Evolutionary conservation across 2,797 vertebrate genomes (phyloP).

Genomic region (Tolypeutes matacus): DNA sequence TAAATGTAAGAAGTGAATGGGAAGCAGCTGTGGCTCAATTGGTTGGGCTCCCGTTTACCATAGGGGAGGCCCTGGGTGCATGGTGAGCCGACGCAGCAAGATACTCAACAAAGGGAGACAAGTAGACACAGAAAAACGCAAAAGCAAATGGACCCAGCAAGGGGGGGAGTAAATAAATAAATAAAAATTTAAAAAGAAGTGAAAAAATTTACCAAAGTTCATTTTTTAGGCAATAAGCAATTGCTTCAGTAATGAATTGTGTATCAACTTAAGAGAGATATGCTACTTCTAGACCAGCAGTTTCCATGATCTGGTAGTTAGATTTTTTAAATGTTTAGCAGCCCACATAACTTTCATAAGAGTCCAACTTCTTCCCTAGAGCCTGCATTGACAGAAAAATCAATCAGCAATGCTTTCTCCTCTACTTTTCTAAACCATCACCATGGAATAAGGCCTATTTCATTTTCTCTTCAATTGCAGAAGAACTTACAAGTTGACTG

Average conservation of each 20-base stretch:
- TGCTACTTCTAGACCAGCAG: conserved; percentile 42
- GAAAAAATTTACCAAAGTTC: conserved; percentile 36
- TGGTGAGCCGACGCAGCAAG: no score
- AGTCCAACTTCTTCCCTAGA: conserved; percentile 4
- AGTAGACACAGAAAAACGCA: no score
- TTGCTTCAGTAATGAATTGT: conserved; percentile 61
- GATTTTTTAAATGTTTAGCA: not conserved
- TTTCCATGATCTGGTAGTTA: not conserved
- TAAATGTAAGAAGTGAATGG: conserved; percentile 16
- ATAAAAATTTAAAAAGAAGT: no score
- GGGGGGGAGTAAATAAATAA: no score
- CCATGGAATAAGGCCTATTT: conserved; percentile 28
- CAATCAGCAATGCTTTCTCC: conserved; percentile 55
- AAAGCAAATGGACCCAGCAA: no score
- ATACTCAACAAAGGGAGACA: no score
- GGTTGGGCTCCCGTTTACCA: no score
- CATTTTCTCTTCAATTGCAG: conserved; percentile 51
- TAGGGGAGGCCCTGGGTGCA: no score
- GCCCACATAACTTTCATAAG: not conserved
- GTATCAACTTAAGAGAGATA: conserved; percentile 31
- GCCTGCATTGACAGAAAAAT: conserved; percentile 53
- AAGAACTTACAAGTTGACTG: conserved; percentile 3
- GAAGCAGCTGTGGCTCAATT: no score
- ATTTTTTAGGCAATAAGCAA: conserved; percentile 59
- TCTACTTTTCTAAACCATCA: conserved; percentile 53